Conservation (phyloP, 2,888 invertebrate species). For the Drosophila formosana region DNA sequence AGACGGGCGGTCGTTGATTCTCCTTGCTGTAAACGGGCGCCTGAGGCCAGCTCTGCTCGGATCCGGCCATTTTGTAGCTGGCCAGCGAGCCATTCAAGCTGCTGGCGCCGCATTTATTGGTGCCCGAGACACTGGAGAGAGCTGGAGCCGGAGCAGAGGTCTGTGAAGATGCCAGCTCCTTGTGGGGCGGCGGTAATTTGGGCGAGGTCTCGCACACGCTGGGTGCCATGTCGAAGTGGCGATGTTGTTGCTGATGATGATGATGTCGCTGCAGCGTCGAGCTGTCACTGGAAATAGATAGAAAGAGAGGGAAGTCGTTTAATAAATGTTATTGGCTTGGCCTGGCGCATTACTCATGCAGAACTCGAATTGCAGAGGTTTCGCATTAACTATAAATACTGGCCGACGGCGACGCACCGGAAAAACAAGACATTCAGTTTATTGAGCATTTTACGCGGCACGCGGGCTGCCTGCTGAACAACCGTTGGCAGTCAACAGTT, state of each 20-base stretch:
- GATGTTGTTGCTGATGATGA: constrained; percentile 16
- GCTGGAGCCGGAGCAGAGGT: constrained; percentile 32
- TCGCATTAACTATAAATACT: constrained; percentile 40
- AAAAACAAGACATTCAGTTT: constrained; percentile 78
- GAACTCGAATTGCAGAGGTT: constrained; percentile 70
- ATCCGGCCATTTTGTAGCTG: constrained; percentile 83
- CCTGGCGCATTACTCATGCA: constrained; percentile 52
- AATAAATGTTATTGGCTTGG: constrained; percentile 52
- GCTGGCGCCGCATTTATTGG: constrained; percentile 76
- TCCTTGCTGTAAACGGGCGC: constrained; percentile 86
- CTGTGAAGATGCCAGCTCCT: constrained; percentile 21
- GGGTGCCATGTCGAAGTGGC: constrained; percentile 85
- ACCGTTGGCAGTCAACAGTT: background rate
- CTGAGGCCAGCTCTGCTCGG: constrained; percentile 84
- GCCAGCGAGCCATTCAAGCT: constrained; percentile 82
- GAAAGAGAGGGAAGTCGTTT: constrained; percentile 43
- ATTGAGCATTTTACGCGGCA: constrained; percentile 64
- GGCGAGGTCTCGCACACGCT: constrained; percentile 85
- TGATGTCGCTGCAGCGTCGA: constrained; percentile 80
- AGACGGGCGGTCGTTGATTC: constrained; percentile 94
- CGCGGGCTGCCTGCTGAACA: constrained; percentile 1
- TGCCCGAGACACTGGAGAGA: constrained; percentile 57
- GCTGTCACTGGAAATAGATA: constrained; percentile 84
- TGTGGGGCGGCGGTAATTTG: constrained; percentile 72
- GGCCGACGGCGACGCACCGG: constrained; percentile 65